Conservation (phyloP, 2,888 invertebrate genomes). For the Pachliopta kotzebuea region DNA sequence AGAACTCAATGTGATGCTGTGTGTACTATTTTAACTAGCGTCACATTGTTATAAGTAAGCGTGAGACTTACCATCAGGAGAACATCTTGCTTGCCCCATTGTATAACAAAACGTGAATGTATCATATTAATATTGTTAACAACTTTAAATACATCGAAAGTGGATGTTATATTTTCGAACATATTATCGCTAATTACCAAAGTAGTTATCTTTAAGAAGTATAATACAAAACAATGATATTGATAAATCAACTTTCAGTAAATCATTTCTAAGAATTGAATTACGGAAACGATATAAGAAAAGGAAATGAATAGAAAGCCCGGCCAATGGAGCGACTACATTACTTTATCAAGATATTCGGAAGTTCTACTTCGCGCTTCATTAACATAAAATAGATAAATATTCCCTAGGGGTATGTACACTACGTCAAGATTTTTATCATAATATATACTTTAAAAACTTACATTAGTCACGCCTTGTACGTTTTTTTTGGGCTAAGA, state of each 20-base stretch:
- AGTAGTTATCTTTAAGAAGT: not conserved
- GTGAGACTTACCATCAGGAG: too few species aligned
- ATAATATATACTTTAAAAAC: not conserved
- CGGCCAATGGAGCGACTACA: slow-evolving; percentile 15
- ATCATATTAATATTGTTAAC: not conserved
- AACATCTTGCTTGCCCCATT: too few species aligned
- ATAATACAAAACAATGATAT: not conserved
- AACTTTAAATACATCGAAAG: not conserved
- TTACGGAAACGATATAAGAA: slow-evolving; percentile 18
- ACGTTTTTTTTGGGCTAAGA: not conserved
- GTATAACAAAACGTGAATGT: too few species aligned
- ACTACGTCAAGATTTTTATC: not conserved
- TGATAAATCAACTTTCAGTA: slow-evolving; percentile 3
- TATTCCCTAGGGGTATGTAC: slow-evolving; percentile 8
- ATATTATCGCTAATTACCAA: not conserved
- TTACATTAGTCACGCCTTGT: not conserved
- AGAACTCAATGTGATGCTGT: too few species aligned
- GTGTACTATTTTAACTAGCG: too few species aligned
- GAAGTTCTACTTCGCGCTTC: slow-evolving; percentile 21
- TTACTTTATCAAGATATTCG: slow-evolving; percentile 22
- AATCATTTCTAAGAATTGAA: slow-evolving; percentile 8
- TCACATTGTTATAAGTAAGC: too few species aligned
- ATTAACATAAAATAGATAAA: slow-evolving; percentile 26
- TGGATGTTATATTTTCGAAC: not conserved
- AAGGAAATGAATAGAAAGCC: slow-evolving; percentile 19